Evolutionary conservation across 2,888 invertebrate species (phyloP), one percentile per base, ranked within the genome.

Genomic region (Myopa testacea): DNA sequence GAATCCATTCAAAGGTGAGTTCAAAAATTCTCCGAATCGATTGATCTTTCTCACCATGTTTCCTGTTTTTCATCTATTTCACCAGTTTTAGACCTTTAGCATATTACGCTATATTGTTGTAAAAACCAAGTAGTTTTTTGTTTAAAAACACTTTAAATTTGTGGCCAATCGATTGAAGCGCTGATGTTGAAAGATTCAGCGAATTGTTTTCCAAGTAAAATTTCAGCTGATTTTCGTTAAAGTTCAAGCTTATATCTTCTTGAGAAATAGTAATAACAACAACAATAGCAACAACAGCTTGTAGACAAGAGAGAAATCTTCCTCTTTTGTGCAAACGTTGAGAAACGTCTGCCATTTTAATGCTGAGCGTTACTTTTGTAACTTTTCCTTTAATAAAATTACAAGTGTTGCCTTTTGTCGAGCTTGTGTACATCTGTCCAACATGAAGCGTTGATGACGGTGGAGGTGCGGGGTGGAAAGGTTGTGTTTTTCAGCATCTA

Each of bases 281-380:
- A 19, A 38, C n/a, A 16, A 40, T 19, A 45, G 50, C 69, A 45
- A 50, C 45, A n/a, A 19, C 62, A 26, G 50, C 45, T 10, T 12
- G 69, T 19, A 45, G 40, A 50, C 69, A 50, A 37, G 34, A 67
- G 67, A 2, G 26, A 26, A n/a, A 12, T 12, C 26, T 4, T 10
- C 63, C 26, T 26, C 5, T 34, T 26, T 26, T 26, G 26, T 63
- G 34, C 3, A 34, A 19, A 14, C 72, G 19, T 19, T 72, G 72
- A 34, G 72, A 72, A 72, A 62, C 72, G 26, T 72, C 38, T 72
- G 72, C 72, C 72, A 72, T 72, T 72, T 72, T 72, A 34, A 55
- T 34, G 40, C 40, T 72, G 60, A 10, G 52, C 52, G 50, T 50
- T 69, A 26, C 26, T 26, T 26, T 26, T 26, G 26, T 14, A 63